phyloP scores from a whole-genome alignment of 2,888 invertebrate genomes.

The Thalpophila matura region DNA sequence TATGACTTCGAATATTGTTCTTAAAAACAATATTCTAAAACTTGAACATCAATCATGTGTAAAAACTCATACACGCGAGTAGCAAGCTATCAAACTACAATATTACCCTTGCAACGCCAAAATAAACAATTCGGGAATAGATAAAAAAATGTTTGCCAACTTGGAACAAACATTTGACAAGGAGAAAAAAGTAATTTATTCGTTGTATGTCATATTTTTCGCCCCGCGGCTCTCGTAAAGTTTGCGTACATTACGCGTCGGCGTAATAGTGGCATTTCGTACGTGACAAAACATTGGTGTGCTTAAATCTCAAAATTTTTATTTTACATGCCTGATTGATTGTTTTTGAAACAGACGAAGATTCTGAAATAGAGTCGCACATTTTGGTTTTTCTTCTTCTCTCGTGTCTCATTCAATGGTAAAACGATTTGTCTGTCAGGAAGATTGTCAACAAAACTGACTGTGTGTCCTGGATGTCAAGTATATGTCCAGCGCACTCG shows the following conservation, averaged over 20 bases:
- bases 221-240: slow-evolving; percentile 66
- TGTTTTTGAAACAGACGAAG: neutral
- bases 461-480: no score
- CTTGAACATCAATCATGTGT: slow-evolving; percentile 8
- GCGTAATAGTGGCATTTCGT: slow-evolving; percentile 65
- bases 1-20: neutral
- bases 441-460: no score
- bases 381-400: no score
- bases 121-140: slow-evolving; percentile 71
- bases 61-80: slow-evolving; percentile 69
- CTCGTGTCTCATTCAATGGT: no score
- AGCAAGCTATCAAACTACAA: slow-evolving; percentile 74
- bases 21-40: slow-evolving; percentile 14
- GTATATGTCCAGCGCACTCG: no score
- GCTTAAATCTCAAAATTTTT: slow-evolving; percentile 40
- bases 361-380: neutral
- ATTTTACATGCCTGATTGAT: slow-evolving; percentile 19
- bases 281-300: slow-evolving; percentile 64
- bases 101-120: slow-evolving; percentile 65
- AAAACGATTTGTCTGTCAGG: no score
- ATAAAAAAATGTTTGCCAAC: slow-evolving; percentile 65
- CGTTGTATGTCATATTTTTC: slow-evolving; percentile 76
- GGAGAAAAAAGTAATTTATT: slow-evolving; percentile 79
- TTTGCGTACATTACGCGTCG: slow-evolving; percentile 63
- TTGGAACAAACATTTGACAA: slow-evolving; percentile 70